Evolutionary conservation across 2,888 invertebrate species (phyloP), one percentile per base, ranked within the genome.

Genomic region (Xylota sylvarum): DNA sequence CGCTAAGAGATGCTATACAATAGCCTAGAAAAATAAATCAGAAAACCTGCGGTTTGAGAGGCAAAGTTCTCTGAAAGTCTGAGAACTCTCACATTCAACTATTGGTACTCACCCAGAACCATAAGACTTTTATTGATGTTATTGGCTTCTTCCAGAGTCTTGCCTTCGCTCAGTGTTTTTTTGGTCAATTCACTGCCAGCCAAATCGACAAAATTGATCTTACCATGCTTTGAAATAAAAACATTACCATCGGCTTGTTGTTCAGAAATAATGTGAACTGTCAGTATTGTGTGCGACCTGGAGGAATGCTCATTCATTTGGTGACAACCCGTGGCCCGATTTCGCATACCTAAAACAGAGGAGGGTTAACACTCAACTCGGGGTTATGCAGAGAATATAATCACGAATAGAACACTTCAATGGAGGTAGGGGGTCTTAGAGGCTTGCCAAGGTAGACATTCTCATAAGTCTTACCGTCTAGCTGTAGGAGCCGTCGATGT

Each of bases 101-200:
- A 35, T 32, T 58, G 30, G n/a, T 7, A 65, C 88, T 94, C 90
- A 96, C 97, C 98, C 89, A 98, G 93, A 5, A 98, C 98, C 96
- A 98, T 97, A 0, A 98, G 94, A 90, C 98, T 98, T 91, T 98
- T 97, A 91, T 98, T 98, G 88, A 98, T 98, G 92, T 98, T 98
- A 91, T 98, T 98, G 0, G 98, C 98, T 91, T 98, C 98, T 90
- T 97, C 97, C 88, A 98, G 92, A 0, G 97, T 97, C 92, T 96
- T 97, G 64, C 96, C 98, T 89, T 96, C 96, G 91, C 96, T 97
- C 89, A 96, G 95, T 0, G 97, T 98, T 91, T 96, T 96, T 91
- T 98, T 98, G 4, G 98, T 98, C 95, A 98, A 97, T 93, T 98
- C 98, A 90, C 98, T 98, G n/a, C 98, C 98, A 0, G 98, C 98